These are phyloP conservation scores for Coregonus clupeaformis DNA, from an alignment of 2,113 vertebrate species.

Conservation along the genomic window DNA sequence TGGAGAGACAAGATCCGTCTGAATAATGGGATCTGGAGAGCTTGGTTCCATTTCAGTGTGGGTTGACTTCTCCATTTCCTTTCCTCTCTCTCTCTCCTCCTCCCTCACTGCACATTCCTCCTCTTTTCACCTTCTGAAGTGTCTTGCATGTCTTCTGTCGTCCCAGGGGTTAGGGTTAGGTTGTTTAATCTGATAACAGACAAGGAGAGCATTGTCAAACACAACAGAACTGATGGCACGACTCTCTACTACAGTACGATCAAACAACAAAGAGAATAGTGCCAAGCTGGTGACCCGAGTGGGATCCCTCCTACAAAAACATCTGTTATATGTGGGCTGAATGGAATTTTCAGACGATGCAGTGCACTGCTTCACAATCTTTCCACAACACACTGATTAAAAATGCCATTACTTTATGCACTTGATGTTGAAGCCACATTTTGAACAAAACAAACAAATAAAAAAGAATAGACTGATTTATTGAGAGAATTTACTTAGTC, in stretches of 20 bases:
- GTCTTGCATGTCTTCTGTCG: neutral
- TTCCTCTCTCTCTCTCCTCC: neutral
- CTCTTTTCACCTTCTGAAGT: neutral
- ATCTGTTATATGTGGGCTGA: neutral
- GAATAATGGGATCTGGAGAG: too few species aligned
- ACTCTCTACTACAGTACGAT: neutral
- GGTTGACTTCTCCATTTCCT: slow-evolving; percentile 61
- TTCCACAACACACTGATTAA: neutral
- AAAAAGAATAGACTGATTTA: too few species aligned
- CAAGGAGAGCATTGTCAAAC: neutral
- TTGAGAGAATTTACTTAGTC: too few species aligned
- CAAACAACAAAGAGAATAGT: neutral
- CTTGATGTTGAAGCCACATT: too few species aligned
- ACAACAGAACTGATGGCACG: neutral
- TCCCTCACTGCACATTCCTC: too few species aligned
- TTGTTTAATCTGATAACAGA: slow-evolving; percentile 1
- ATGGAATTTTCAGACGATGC: neutral
- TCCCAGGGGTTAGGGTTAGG: too few species aligned
- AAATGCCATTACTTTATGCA: neutral
- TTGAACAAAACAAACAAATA: too few species aligned
- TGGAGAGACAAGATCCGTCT: slow-evolving; percentile 97
- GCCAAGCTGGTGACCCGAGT: too few species aligned
- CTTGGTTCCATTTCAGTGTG: slow-evolving; percentile 98
- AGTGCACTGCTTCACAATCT: neutral
- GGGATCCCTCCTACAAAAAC: neutral